A percentile compares a stretch with the other conserved stretches of the same genome.
Conservation (phyloP, 2,888 invertebrate genomes). For the Encarsia formosa region DNA sequence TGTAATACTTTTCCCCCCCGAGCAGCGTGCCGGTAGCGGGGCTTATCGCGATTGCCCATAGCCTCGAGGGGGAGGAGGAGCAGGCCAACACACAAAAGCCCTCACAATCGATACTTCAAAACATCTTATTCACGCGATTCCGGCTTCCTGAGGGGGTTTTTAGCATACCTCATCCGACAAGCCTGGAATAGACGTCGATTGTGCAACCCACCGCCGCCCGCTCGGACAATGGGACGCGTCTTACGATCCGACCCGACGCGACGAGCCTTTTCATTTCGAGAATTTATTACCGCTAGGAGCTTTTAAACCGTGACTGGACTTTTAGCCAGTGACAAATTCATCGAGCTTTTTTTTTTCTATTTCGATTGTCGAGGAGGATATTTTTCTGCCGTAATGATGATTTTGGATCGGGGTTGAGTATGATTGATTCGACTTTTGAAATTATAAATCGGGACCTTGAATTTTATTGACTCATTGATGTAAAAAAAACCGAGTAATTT, state of each 20-base stretch:
- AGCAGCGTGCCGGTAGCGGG: not conserved
- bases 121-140: slow-evolving; percentile 27
- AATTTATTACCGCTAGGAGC: slow-evolving; percentile 26
- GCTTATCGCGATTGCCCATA: not conserved
- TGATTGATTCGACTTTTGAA: no score
- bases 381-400: no score
- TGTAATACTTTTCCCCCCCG: not conserved
- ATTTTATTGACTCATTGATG: no score
- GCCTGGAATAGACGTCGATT: slow-evolving; percentile 4
- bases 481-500: no score
- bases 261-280: slow-evolving; percentile 26
- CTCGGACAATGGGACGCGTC: slow-evolving; percentile 6
- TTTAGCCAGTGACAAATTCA: slow-evolving; percentile 45
- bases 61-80: not conserved
- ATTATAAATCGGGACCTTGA: no score
- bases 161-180: no score
- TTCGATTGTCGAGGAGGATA: no score
- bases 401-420: no score
- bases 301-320: slow-evolving; percentile 32
- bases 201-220: slow-evolving; percentile 17
- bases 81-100: not conserved
- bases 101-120: slow-evolving; percentile 24
- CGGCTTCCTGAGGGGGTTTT: slow-evolving; percentile 22
- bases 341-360: slow-evolving; percentile 29
- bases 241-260: not conserved